phyloP scores from a whole-genome alignment of 2,888 invertebrate genomes.

The Osmoderma eremita region DNA sequence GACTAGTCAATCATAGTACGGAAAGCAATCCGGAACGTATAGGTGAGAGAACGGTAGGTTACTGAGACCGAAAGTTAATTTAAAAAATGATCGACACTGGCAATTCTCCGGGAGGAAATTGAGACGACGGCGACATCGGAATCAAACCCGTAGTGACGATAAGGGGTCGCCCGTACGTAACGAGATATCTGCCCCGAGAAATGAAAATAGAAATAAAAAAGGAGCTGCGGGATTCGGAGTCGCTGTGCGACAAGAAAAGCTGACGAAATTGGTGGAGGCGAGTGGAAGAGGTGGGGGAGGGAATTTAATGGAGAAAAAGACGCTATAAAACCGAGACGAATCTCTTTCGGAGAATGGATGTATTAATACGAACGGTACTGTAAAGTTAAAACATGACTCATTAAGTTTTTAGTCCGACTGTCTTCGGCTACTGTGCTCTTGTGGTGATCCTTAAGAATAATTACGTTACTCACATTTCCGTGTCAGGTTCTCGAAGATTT shows the following conservation, averaged over 20 bases:
- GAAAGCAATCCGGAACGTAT: constrained; percentile 2
- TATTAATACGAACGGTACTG: constrained; percentile 31
- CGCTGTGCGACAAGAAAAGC: background rate
- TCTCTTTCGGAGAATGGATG: constrained; percentile 33
- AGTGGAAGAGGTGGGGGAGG: background rate
- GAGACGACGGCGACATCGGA: constrained; percentile 20
- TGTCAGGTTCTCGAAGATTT: no score
- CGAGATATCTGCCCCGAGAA: constrained; percentile 16
- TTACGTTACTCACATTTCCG: no score
- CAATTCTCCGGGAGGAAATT: constrained; percentile 36
- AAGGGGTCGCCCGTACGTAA: constrained; percentile 5
- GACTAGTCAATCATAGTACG: constrained; percentile 20
- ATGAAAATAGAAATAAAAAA: constrained; percentile 24
- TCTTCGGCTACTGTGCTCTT: no score
- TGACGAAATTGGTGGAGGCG: constrained; percentile 9
- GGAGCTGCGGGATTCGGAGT: background rate
- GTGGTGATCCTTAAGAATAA: no score
- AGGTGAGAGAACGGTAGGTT: constrained; percentile 1
- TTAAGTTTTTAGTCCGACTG: background rate
- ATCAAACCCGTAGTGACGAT: constrained; percentile 24
- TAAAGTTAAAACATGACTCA: constrained; percentile 17
- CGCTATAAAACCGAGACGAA: background rate
- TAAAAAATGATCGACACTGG: constrained; percentile 36
- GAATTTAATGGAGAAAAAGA: background rate
- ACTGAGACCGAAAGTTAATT: constrained; percentile 27